Conservation (phyloP, 2,113 vertebrate species). For the Saccopteryx bilineata region DNA sequence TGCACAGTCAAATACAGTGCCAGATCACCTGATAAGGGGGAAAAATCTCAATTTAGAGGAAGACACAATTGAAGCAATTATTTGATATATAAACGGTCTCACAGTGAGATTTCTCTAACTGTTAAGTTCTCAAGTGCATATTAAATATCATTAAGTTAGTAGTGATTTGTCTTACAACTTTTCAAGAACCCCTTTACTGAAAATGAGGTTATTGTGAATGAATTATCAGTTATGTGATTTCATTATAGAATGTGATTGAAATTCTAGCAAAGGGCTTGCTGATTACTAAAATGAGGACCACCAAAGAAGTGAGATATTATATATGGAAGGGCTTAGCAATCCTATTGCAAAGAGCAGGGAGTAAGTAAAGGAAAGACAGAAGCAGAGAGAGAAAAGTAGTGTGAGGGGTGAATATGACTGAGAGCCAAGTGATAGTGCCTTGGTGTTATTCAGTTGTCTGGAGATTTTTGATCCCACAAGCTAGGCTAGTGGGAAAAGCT, state of each 20-base stretch:
- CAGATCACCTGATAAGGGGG: conserved; percentile 15
- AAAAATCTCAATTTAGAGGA: conserved; percentile 57
- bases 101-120: conserved; percentile 51
- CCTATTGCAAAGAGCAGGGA: background rate
- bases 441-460: background rate
- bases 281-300: background rate
- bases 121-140: conserved; percentile 49
- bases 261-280: conserved; percentile 54
- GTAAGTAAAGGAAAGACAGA: background rate
- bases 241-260: conserved; percentile 25
- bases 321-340: background rate
- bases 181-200: conserved; percentile 41
- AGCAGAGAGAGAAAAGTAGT: background rate
- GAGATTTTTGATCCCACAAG: background rate
- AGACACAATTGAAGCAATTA: conserved; percentile 60
- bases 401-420: background rate
- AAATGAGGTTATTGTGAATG: conserved; percentile 60
- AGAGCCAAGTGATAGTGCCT: conserved; percentile 10
- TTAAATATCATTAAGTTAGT: conserved; percentile 67
- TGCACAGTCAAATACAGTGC: conserved; percentile 35
- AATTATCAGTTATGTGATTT: conserved; percentile 35
- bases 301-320: conserved; percentile 25
- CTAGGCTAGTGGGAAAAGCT: background rate
- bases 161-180: conserved; percentile 55
- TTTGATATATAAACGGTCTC: conserved; percentile 58